These are phyloP conservation scores for Ochotona curzoniae DNA, from an alignment of 2,113 vertebrate genomes.

Conservation along the genomic window DNA sequence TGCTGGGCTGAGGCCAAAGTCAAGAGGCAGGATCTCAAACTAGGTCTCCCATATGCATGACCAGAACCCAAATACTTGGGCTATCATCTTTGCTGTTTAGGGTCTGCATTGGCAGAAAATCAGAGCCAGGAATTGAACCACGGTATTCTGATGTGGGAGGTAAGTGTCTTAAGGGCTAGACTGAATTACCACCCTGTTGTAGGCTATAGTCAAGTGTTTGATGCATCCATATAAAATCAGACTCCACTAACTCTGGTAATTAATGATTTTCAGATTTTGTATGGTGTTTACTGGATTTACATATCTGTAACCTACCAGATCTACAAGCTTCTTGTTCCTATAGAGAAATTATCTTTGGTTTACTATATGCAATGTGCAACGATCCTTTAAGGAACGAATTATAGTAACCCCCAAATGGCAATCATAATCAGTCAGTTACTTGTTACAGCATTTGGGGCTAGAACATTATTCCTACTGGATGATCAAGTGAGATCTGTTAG, in stretches of 20 bases:
- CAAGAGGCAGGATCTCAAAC: too few relatives aligned
- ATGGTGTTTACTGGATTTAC: not conserved
- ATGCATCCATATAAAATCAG: not conserved
- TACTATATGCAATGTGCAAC: not conserved
- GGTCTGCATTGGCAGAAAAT: too few relatives aligned
- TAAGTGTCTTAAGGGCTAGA: too few relatives aligned
- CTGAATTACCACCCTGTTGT: too few relatives aligned
- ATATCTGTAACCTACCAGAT: not conserved
- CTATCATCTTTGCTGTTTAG: too few relatives aligned
- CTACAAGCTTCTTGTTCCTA: not conserved
- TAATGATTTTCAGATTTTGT: not conserved
- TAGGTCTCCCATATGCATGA: too few relatives aligned
- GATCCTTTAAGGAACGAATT: not conserved
- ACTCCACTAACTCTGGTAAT: not conserved
- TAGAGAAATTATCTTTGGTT: constrained; percentile 1
- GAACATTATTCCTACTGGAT: not conserved
- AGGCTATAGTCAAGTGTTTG: not conserved
- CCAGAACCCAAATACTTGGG: too few relatives aligned
- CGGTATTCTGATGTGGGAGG: too few relatives aligned
- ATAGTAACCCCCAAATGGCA: not conserved
- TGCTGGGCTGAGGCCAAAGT: too few relatives aligned
- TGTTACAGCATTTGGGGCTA: not conserved
- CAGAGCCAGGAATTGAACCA: too few relatives aligned
- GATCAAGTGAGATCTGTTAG: not conserved
- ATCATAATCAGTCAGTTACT: not conserved